A percentile compares a stretch with the other conserved stretches of the same genome.
Conservation (phyloP, 2,888 invertebrate species). For the Antitype chi region DNA sequence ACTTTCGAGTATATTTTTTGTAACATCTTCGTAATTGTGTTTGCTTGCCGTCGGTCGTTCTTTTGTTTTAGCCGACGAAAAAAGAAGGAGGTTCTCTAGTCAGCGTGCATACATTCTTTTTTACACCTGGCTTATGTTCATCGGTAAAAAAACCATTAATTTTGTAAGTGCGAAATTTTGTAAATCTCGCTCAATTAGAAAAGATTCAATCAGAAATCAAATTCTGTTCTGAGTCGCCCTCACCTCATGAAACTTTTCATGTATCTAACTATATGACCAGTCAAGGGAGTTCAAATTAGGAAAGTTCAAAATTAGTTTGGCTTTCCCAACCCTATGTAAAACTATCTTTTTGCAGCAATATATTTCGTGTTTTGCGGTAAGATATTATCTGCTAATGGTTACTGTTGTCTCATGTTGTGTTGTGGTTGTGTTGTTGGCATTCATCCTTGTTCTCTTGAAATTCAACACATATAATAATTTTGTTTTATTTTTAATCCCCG, state of each 20-base stretch:
- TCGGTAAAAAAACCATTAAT: background rate
- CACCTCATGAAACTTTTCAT: background rate
- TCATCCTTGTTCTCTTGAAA: too few species aligned
- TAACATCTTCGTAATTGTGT: background rate
- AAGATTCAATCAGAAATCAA: background rate
- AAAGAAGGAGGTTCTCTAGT: too few species aligned
- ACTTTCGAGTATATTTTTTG: background rate
- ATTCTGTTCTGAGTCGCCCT: background rate
- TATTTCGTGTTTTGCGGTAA: conserved; percentile 2
- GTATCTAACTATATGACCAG: background rate
- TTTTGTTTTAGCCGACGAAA: too few species aligned
- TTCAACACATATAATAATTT: background rate
- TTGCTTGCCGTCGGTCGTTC: background rate
- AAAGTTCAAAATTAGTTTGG: conserved; percentile 10
- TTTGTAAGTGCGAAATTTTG: background rate
- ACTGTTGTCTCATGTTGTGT: background rate
- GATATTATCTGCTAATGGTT: background rate
- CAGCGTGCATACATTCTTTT: background rate
- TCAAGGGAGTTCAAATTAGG: background rate
- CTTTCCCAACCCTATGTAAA: background rate
- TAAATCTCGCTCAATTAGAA: background rate
- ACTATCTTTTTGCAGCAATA: conserved; percentile 11
- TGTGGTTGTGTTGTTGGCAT: too few species aligned
- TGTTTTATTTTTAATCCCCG: too few species aligned
- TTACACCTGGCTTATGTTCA: background rate